Conservation (phyloP, 2,113 vertebrate species). For the Pithys albifrons region DNA sequence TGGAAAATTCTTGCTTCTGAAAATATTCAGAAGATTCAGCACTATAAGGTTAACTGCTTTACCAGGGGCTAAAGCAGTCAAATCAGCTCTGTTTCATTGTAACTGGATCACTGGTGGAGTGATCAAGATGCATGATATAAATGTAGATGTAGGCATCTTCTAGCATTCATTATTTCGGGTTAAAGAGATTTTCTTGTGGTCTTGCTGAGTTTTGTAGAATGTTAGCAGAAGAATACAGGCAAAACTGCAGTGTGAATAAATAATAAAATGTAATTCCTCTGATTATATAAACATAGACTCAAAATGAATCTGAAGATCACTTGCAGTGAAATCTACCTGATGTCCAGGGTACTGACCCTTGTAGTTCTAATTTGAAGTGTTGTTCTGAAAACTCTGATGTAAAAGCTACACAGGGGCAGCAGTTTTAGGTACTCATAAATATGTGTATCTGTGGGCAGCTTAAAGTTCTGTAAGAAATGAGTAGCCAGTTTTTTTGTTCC, state of each 20-base stretch:
- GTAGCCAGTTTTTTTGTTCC: not conserved
- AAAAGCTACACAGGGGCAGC: not conserved
- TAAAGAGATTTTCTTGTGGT: not conserved
- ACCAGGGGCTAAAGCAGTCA: not conserved
- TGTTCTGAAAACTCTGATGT: not conserved
- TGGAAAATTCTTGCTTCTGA: conserved; percentile 33
- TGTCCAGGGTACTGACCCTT: accelerated
- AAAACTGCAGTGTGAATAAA: not conserved
- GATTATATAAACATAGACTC: not conserved
- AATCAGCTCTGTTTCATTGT: not conserved
- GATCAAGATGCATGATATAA: not conserved
- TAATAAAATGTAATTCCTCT: not conserved
- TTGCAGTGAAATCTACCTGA: not conserved
- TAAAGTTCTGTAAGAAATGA: not conserved
- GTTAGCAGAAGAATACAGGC: not conserved
- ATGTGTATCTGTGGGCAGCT: not conserved
- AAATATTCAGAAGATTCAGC: conserved; percentile 30
- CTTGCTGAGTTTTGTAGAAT: not conserved
- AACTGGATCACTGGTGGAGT: not conserved
- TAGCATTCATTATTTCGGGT: not conserved
- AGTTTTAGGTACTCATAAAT: not conserved
- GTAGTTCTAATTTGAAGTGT: not conserved
- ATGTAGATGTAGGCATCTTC: not conserved
- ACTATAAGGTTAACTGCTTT: not conserved
- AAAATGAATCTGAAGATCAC: not conserved